phyloP scores from a whole-genome alignment of 1,140 invertebrate genomes.

The Hylaeus volcanicus region DNA sequence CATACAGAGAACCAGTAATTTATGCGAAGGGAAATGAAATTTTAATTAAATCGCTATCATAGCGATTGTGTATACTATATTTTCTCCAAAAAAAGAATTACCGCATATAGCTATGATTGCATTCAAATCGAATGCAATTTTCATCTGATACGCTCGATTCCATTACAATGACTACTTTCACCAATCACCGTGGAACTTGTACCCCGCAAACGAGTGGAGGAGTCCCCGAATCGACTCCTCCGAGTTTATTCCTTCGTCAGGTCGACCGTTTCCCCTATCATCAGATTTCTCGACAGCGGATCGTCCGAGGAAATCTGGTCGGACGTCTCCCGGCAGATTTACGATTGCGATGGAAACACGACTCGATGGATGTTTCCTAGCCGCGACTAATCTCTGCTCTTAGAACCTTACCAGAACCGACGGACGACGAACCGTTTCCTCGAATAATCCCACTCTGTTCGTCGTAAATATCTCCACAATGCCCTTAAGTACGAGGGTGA shows the following conservation, averaged over 20 bases:
- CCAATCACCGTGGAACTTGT: too few species aligned
- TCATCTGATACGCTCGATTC: too few species aligned
- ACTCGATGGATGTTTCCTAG: constrained; percentile 38
- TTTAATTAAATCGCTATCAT: too few species aligned
- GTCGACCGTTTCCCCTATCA: background rate
- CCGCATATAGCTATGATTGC: too few species aligned
- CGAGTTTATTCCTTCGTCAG: too few species aligned
- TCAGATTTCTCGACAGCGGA: background rate
- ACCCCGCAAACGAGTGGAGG: too few species aligned
- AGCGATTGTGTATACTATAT: too few species aligned
- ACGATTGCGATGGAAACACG: constrained; percentile 31
- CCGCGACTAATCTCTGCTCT: constrained; percentile 33
- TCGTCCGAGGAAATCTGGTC: background rate
- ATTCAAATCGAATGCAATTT: too few species aligned
- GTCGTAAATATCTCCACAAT: constrained; percentile 15
- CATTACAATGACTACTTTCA: background rate
- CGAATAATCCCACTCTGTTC: constrained; percentile 38
- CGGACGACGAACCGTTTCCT: constrained; percentile 1
- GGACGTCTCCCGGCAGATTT: constrained; percentile 38
- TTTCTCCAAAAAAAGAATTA: too few species aligned
- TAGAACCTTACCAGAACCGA: constrained; percentile 4
- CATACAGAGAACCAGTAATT: too few species aligned
- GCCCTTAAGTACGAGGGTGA: constrained; percentile 3
- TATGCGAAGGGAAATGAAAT: too few species aligned
- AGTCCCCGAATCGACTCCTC: too few species aligned